Percentiles rank a stretch among this genome's conserved stretches.
phyloP scores from a whole-genome alignment of 1,140 invertebrate species.

The Ceratitis capitata region DNA sequence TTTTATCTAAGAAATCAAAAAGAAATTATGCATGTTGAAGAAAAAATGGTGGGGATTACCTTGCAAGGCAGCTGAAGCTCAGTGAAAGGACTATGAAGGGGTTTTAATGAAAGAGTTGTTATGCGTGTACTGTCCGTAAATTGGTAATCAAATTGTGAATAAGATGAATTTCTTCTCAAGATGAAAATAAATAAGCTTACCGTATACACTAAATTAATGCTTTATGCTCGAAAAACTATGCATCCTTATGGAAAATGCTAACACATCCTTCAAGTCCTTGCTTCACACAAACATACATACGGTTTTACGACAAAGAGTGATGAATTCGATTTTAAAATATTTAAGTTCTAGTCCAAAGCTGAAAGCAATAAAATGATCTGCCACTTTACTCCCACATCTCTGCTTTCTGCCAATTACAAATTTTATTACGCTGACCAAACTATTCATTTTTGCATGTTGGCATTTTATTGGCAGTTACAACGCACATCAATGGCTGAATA shows the following conservation, averaged over 20 bases:
- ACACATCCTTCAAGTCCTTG: not conserved
- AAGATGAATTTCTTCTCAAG: not conserved
- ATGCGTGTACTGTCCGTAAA: not conserved
- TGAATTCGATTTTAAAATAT: conserved; percentile 36
- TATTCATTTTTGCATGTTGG: conserved; percentile 37
- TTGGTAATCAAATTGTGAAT: not conserved
- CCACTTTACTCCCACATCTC: not conserved
- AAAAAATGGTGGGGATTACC: not conserved
- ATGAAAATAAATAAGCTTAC: not conserved
- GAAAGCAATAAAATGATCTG: not conserved
- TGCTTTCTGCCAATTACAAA: not conserved
- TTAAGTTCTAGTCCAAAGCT: not conserved
- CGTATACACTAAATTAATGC: too few relatives aligned
- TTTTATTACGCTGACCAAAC: conserved; percentile 37
- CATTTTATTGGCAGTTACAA: conserved; percentile 37
- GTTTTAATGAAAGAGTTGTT: too few relatives aligned
- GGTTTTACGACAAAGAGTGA: not conserved
- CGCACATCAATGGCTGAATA: conserved; percentile 26
- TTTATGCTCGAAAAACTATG: not conserved
- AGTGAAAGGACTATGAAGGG: not conserved
- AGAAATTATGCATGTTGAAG: not conserved
- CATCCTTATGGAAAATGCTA: not conserved
- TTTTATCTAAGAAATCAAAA: not conserved
- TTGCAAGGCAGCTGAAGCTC: not conserved
- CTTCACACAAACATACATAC: not conserved